Base-by-base conservation (phyloP, 2,888 invertebrate species). In the Drepanosiphum platanoidis region DNA sequence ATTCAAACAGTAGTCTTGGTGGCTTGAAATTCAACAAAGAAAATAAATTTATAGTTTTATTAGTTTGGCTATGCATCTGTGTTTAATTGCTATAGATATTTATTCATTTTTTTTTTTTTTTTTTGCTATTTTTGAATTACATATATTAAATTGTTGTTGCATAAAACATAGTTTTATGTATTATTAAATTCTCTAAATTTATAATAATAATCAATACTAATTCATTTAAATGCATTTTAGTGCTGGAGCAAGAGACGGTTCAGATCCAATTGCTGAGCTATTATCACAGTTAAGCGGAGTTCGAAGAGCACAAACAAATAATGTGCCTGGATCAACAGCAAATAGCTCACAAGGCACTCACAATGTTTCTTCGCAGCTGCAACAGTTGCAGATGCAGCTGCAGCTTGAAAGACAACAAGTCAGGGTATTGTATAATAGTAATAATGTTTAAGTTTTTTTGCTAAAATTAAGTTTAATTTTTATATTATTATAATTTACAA, bases 241-340 rank as follows among this genome's bases (percentile, higher is more conserved):
- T 61, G 84, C 77, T 58, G 84, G 75, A n/a, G 95, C 95, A 89
- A 93, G 97, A 88, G 97, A 97, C 90, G 94, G 96, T 87, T 97
- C 97, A 90, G 98, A 98, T 92, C 98, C 98, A 87, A 98, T 98
- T 89, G 96, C 97, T 87, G 98, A 98, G 92, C 92, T 98, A 88
- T 92, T 98, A 88, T 97, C 97, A 86, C 98, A 98, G 91, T 92
- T 98, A 90, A 97, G 97, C 79, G 97, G 97, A 88, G 97, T 97
- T 88, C 92, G 98, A 89, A 94, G 96, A 88, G 84, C 77, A 68
- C 91, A 92, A 86, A 91, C 92, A 78, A 84, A 68, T 77, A 84
- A 75, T 68, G 84, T 84, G 68, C 75, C 75, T 77, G 91, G 91
- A 39, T 84, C 86, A 7, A 70, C 74, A 70, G 83, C 46, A 66